Base-by-base conservation (phyloP, 2,888 invertebrate genomes). In the Drosophila buzzatii region DNA sequence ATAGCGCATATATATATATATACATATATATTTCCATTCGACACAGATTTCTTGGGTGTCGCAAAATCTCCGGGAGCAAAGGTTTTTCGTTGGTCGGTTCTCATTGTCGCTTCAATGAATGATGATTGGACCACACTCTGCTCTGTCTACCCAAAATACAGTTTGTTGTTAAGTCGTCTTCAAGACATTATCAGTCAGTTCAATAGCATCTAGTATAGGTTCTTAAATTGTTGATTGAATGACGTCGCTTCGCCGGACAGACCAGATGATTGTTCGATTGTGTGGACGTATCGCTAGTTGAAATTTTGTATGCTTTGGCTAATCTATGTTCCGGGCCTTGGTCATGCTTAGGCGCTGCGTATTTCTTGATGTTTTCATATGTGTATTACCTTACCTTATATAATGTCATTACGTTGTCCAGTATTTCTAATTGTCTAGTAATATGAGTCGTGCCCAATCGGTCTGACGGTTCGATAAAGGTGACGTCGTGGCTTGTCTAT, bases 21-120 rank as follows among this genome's bases (percentile, higher is more conserved):
- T 41, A 33, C 33, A 16, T 47, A 51, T 18, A 31, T 49, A 44
- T 23, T 53, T 63, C 55, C 64, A 71, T 57, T 72, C 76, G 74
- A 56, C 84, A 81, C 70, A 79, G 73, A 89, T 85, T 73, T 89
- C 56, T 62, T 58, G 31, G 14, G 45, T 56, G 47, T 72, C 44
- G 69, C 73, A 70, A 89, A 83, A 89, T 89, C 87, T 88, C 88
- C 88, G 88, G 90, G 90, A 88, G 76, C 90, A 89, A 89, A 88
- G 86, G 82, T 90, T 82, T 74, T 51, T 70, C 60, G n/a, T 16
- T 39, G 10, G 20, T 20, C 70, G 63, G 20, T 35, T 63, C 59
- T 55, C 60, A 55, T 64, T 71, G 62, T 52, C 23, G 60, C 49
- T 63, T 87, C 65, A 80, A 82, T 80, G 79, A 81, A 86, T 87